Conservation (phyloP, 2,888 invertebrate species). For the Ornithoptera alexandrae region DNA sequence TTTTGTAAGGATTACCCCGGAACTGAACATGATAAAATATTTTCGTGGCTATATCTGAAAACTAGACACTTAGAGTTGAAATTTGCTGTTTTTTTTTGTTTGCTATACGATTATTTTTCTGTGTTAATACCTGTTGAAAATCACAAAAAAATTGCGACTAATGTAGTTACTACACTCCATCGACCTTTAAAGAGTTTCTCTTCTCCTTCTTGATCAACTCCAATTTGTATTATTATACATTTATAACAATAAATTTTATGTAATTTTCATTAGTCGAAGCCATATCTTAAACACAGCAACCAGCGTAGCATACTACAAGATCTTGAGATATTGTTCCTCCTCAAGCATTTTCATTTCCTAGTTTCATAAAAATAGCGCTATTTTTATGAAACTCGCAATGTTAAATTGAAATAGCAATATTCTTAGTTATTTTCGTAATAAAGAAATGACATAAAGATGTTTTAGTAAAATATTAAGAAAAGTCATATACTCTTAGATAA, state of each 20-base stretch:
- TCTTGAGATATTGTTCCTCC: not conserved
- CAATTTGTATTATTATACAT: not conserved
- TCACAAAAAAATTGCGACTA: no score
- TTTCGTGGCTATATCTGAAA: no score
- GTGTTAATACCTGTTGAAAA: no score
- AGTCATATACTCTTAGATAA: not conserved
- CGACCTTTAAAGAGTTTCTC: not conserved
- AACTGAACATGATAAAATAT: no score
- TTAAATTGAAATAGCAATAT: conserved; percentile 2
- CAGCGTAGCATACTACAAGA: not conserved
- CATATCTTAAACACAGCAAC: not conserved
- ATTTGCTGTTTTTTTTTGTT: no score
- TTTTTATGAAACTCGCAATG: not conserved
- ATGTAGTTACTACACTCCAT: no score
- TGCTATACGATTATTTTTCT: no score
- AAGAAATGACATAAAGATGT: not conserved
- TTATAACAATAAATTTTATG: not conserved
- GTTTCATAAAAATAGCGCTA: conserved; percentile 6
- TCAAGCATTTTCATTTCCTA: conserved; percentile 17
- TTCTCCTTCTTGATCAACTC: not conserved
- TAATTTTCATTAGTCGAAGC: not conserved
- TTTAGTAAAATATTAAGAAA: not conserved
- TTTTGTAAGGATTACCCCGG: no score
- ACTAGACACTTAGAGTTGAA: no score
- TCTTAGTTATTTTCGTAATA: not conserved